Evolutionary conservation across 1,140 invertebrate species (phyloP).

Genomic region (Nephotettix cincticeps): DNA sequence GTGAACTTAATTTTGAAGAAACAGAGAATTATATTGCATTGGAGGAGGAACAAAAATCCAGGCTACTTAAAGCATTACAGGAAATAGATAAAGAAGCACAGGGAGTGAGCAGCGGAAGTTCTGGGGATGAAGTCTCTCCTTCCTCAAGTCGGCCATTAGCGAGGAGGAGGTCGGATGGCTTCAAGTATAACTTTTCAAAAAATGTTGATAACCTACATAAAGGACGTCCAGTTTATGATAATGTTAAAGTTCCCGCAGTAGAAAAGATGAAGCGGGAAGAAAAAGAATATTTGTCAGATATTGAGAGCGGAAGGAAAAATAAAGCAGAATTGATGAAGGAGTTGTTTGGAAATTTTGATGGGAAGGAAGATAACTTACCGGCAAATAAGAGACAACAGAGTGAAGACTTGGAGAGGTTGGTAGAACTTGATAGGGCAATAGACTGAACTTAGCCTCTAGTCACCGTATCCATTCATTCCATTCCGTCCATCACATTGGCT

Average conservation of each 20-base stretch:
- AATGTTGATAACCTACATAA: constrained; percentile 9
- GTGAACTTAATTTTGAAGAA: constrained; percentile 1
- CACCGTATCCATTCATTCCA: too few species aligned
- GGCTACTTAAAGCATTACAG: constrained; percentile 22
- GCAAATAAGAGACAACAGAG: neutral
- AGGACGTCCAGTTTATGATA: constrained; percentile 16
- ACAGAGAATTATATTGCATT: neutral
- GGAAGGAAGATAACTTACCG: neutral
- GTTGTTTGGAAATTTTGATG: constrained; percentile 5
- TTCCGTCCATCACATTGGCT: too few species aligned
- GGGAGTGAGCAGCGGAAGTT: neutral
- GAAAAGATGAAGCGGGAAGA: constrained; percentile 17
- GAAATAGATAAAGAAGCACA: constrained; percentile 25
- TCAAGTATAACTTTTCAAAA: neutral
- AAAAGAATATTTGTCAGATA: constrained; percentile 5
- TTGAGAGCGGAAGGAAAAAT: neutral
- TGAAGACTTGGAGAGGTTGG: neutral
- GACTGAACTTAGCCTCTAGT: neutral
- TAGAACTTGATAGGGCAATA: neutral
- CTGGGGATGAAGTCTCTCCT: neutral
- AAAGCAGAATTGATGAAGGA: constrained; percentile 17
- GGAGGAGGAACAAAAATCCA: constrained; percentile 12
- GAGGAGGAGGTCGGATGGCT: constrained; percentile 12
- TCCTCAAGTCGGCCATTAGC: neutral
- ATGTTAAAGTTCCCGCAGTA: constrained; percentile 1